phyloP scores from a whole-genome alignment of 2,113 vertebrate genomes.

The Colistium nudipinnis region DNA sequence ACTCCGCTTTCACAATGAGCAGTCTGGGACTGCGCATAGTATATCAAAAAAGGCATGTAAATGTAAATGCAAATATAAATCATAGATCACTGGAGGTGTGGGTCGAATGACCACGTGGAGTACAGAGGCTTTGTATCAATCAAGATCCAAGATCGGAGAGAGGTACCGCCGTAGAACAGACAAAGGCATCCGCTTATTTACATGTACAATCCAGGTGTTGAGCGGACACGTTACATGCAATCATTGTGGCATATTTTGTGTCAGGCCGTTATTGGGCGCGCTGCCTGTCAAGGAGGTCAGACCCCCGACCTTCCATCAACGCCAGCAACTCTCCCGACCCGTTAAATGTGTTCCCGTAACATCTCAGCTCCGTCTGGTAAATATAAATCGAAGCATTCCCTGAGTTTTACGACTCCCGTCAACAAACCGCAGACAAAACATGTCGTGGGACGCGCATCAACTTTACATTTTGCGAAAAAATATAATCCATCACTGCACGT shows the following conservation, averaged over 20 bases:
- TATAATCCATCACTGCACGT: slow-evolving; percentile 31
- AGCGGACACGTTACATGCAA: slow-evolving; percentile 12
- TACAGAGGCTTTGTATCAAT: slow-evolving; percentile 41
- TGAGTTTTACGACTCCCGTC: slow-evolving; percentile 31
- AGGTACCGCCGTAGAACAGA: slow-evolving; percentile 6
- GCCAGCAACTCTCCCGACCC: slow-evolving; percentile 18
- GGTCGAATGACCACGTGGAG: slow-evolving; percentile 55
- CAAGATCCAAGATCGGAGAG: slow-evolving; percentile 29
- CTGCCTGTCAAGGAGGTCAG: slow-evolving; percentile 16
- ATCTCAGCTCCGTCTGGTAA: slow-evolving; percentile 12
- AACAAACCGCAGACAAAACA: slow-evolving; percentile 17
- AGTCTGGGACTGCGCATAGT: slow-evolving; percentile 46
- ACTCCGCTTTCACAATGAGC: slow-evolving; percentile 47
- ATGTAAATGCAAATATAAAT: slow-evolving; percentile 70
- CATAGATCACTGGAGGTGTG: slow-evolving; percentile 60
- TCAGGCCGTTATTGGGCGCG: neutral
- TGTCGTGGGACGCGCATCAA: slow-evolving; percentile 9
- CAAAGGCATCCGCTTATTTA: slow-evolving; percentile 36
- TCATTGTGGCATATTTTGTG: slow-evolving; percentile 18
- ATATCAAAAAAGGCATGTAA: slow-evolving; percentile 64
- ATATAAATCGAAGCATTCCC: slow-evolving; percentile 10
- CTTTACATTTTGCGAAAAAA: slow-evolving; percentile 31
- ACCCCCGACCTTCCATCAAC: slow-evolving; percentile 32
- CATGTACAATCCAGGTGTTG: slow-evolving; percentile 30
- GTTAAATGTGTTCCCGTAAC: slow-evolving; percentile 23